These are phyloP conservation scores for Rallus limicola DNA, from an alignment of 2,113 vertebrate species.

Conservation along the genomic window DNA sequence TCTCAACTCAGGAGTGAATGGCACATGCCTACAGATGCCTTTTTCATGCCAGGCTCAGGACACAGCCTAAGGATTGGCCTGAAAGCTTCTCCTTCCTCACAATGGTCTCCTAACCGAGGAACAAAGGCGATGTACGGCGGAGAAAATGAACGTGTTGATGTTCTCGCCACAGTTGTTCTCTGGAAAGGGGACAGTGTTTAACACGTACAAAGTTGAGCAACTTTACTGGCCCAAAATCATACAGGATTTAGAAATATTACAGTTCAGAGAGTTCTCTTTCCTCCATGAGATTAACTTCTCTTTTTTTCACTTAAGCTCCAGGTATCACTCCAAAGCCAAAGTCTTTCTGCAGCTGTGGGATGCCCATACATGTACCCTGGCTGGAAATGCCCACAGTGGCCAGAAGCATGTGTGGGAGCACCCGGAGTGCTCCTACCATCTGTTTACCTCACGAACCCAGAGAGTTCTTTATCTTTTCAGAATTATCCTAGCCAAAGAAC, in stretches of 20 bases:
- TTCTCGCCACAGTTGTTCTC: not conserved
- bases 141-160: not conserved
- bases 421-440: not conserved
- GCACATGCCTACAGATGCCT: not conserved
- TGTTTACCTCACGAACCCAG: not conserved
- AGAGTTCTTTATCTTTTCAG: not conserved
- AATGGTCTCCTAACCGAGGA: not conserved
- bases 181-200: not conserved
- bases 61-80: not conserved
- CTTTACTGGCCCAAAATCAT: accelerated
- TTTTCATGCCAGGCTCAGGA: not conserved
- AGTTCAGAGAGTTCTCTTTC: not conserved
- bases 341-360: not conserved
- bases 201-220: not conserved
- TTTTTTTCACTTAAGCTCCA: not conserved
- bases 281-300: not conserved
- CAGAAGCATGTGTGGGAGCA: not conserved
- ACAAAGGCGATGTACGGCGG: not conserved
- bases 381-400: not conserved
- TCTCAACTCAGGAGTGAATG: not conserved
- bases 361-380: accelerated
- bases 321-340: not conserved
- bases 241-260: not conserved
- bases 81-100: not conserved
- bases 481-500: not conserved